Evolutionary conservation across 2,888 invertebrate species (phyloP).

Genomic region (Timema podura): DNA sequence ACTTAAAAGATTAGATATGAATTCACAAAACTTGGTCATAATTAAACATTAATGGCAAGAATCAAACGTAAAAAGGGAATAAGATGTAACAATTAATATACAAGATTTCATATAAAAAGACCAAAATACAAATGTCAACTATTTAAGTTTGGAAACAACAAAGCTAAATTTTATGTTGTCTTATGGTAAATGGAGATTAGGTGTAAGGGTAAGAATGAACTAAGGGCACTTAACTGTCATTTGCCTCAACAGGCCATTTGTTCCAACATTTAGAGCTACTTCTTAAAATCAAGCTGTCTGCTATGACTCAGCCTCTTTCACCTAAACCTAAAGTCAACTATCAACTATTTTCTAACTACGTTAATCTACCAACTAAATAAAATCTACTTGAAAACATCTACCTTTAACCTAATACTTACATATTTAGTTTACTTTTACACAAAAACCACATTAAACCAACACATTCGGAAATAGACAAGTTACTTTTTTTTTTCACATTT

Average conservation of each 20-base stretch:
- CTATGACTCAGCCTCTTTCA: conserved; percentile 32
- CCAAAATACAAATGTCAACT: no score
- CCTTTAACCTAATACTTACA: conserved; percentile 22
- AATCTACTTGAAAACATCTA: conserved; percentile 19
- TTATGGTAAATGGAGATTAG: conserved; percentile 5
- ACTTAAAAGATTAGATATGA: no score
- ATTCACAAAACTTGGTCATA: no score
- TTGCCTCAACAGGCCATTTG: conserved; percentile 24
- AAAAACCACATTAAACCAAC: conserved; percentile 28
- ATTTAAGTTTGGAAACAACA: background rate
- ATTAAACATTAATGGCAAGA: no score
- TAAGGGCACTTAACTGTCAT: conserved; percentile 32
- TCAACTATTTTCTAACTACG: conserved; percentile 17
- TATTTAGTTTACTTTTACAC: conserved; percentile 27
- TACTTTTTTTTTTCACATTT: conserved; percentile 20
- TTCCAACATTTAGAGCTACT: conserved; percentile 14
- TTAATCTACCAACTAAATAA: conserved; percentile 11
- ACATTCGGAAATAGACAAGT: conserved; percentile 27
- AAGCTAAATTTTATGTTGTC: conserved; percentile 4
- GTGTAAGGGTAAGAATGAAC: conserved; percentile 26
- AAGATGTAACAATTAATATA: no score
- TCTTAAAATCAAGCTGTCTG: conserved; percentile 15
- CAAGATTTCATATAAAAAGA: no score
- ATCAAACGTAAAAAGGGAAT: no score
- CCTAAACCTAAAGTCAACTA: conserved; percentile 20